Conservation (phyloP, 2,113 vertebrate species). For the Labeo rohita region DNA sequence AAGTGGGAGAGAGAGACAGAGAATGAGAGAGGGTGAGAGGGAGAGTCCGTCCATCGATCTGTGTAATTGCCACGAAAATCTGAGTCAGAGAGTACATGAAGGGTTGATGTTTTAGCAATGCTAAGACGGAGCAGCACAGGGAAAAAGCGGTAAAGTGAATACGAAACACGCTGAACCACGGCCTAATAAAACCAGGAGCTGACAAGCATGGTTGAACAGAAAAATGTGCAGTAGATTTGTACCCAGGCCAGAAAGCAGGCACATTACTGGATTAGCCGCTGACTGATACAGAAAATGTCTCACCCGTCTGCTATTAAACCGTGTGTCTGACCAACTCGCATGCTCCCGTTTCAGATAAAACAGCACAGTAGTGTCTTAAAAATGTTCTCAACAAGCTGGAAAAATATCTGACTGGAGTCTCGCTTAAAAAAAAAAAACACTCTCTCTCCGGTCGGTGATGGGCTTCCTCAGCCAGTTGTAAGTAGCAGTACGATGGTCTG, state of each 20-base stretch:
- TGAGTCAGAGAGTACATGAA: constrained; percentile 72
- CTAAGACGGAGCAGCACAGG: constrained; percentile 67
- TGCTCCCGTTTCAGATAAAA: constrained; percentile 48
- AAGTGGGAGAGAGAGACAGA: not conserved
- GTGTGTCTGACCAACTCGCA: constrained; percentile 59
- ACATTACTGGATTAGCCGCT: constrained; percentile 70
- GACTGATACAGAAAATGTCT: constrained; percentile 74
- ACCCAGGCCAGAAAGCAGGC: constrained; percentile 62
- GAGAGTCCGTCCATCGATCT: constrained; percentile 68
- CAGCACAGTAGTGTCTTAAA: constrained; percentile 45
- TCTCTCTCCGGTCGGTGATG: not conserved
- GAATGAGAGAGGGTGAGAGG: constrained; percentile 57
- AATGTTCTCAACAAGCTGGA: constrained; percentile 37
- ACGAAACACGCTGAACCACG: constrained; percentile 59
- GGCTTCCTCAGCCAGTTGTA: constrained; percentile 12
- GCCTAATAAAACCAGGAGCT: constrained; percentile 76
- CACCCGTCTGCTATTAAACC: constrained; percentile 60
- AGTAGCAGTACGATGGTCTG: not conserved
- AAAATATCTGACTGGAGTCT: constrained; percentile 41
- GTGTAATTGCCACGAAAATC: constrained; percentile 76
- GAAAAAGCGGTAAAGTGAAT: constrained; percentile 72
- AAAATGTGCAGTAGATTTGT: constrained; percentile 62
- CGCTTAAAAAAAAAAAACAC: constrained; percentile 6
- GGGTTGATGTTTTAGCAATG: constrained; percentile 71
- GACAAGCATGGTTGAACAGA: constrained; percentile 74